Conservation (phyloP, 37 sponge, comb jelly and placozoan species). For the Haliclona indistincta region DNA sequence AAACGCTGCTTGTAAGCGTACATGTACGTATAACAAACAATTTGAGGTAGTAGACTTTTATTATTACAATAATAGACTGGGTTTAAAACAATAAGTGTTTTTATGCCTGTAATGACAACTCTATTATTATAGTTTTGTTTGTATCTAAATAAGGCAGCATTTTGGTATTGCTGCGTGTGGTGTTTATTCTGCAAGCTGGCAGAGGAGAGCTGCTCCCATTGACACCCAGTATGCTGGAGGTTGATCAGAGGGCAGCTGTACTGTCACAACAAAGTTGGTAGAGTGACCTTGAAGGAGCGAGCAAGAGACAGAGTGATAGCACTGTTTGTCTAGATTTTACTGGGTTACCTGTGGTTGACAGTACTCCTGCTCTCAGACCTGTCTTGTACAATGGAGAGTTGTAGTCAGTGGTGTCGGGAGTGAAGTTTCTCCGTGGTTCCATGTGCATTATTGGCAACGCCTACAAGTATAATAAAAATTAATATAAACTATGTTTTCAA, state of each 20-base stretch:
- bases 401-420: slow-evolving; percentile 59
- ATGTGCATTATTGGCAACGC: slow-evolving; percentile 85
- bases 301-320: neutral
- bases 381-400: slow-evolving; percentile 92
- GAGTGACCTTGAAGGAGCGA: slow-evolving; percentile 78
- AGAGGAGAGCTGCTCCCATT: slow-evolving; percentile 95
- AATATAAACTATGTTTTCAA: no score
- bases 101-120: no score
- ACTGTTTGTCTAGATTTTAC: neutral
- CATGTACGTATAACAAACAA: no score
- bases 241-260: slow-evolving; percentile 82
- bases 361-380: slow-evolving; percentile 78
- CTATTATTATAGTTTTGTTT: neutral
- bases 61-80: no score
- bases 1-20: no score
- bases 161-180: neutral
- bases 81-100: neutral
- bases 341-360: slow-evolving; percentile 87
- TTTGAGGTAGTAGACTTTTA: no score
- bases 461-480: slow-evolving; percentile 13
- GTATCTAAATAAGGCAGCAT: neutral
- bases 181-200: slow-evolving; percentile 87
- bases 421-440: slow-evolving; percentile 80
- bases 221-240: slow-evolving; percentile 91
- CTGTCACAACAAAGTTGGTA: slow-evolving; percentile 97